Conservation (phyloP, 2,888 invertebrate genomes). For the Calameuta pallipes region DNA sequence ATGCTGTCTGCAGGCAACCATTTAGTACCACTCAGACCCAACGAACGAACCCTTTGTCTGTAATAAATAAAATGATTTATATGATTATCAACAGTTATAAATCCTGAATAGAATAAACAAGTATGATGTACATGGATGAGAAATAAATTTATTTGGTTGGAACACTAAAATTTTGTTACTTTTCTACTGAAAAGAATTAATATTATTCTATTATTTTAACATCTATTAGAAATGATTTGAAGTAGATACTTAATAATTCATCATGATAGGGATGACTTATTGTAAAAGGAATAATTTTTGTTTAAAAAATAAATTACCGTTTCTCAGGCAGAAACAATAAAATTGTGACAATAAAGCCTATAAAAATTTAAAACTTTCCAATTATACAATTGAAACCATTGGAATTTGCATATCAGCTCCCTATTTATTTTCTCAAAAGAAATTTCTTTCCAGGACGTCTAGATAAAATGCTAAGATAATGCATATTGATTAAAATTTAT, state of each 20-base stretch:
- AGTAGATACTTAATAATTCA: not conserved
- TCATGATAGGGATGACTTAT: not conserved
- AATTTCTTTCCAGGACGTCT: not conserved
- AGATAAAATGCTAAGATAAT: not conserved
- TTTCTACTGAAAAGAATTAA: not conserved
- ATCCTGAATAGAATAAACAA: not conserved
- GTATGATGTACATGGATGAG: not conserved
- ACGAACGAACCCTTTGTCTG: conserved; percentile 81
- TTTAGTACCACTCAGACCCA: conserved; percentile 82
- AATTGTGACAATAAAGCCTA: not conserved
- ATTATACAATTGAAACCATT: not conserved
- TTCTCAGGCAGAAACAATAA: not conserved
- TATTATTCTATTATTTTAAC: too few species aligned
- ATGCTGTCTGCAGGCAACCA: conserved; percentile 96
- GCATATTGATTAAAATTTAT: not conserved
- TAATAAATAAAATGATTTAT: conserved; percentile 41
- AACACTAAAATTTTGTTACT: not conserved
- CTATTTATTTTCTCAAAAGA: not conserved
- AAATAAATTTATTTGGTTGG: not conserved
- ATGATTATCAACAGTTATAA: conserved; percentile 2
- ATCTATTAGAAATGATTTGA: not conserved
- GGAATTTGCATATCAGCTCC: not conserved
- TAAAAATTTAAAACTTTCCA: not conserved
- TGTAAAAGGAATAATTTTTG: not conserved
- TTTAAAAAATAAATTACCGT: not conserved